Evolutionary conservation across 2,888 invertebrate species (phyloP).

Genomic region (Chromoteleia sp.): DNA sequence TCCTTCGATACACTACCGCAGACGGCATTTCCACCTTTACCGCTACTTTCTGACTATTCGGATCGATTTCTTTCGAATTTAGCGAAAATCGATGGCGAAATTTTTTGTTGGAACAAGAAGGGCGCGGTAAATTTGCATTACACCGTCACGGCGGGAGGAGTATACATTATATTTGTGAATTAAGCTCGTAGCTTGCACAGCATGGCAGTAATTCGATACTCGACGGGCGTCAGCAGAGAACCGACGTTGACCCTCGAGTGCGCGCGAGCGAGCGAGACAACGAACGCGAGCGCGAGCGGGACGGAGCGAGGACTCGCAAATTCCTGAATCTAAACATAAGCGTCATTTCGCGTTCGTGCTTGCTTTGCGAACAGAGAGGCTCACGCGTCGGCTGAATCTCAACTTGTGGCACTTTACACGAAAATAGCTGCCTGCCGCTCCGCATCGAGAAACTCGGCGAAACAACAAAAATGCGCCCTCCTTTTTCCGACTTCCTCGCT

Average conservation of each 20-base stretch:
- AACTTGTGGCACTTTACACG: conserved; percentile 70
- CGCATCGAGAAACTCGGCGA: conserved; percentile 31
- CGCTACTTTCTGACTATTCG: not conserved
- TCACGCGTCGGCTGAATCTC: conserved; percentile 74
- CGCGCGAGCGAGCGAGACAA: conserved; percentile 27
- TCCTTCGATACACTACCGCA: too few species aligned
- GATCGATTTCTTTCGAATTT: conserved; percentile 33
- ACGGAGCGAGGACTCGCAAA: conserved; percentile 71
- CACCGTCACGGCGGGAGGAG: conserved; percentile 45
- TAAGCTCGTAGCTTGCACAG: conserved; percentile 59
- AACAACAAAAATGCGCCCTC: conserved; percentile 55
- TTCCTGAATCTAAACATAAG: conserved; percentile 81
- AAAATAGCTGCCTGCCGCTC: conserved; percentile 74
- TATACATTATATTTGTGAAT: conserved; percentile 69
- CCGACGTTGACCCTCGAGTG: conserved; percentile 52
- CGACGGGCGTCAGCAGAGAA: conserved; percentile 65
- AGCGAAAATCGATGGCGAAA: conserved; percentile 37
- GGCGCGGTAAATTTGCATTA: conserved; percentile 67
- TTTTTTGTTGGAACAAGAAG: conserved; percentile 43
- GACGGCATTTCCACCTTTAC: too few species aligned
- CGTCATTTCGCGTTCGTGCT: conserved; percentile 71
- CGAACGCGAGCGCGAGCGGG: conserved; percentile 12
- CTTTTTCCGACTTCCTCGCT: conserved; percentile 19
- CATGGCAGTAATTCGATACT: conserved; percentile 78
- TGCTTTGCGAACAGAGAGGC: conserved; percentile 63